A percentile compares a stretch with the other conserved stretches of the same genome.
These are phyloP conservation scores for Ceryle rudis DNA, from an alignment of 2,797 vertebrate species.

Conservation along the genomic window DNA sequence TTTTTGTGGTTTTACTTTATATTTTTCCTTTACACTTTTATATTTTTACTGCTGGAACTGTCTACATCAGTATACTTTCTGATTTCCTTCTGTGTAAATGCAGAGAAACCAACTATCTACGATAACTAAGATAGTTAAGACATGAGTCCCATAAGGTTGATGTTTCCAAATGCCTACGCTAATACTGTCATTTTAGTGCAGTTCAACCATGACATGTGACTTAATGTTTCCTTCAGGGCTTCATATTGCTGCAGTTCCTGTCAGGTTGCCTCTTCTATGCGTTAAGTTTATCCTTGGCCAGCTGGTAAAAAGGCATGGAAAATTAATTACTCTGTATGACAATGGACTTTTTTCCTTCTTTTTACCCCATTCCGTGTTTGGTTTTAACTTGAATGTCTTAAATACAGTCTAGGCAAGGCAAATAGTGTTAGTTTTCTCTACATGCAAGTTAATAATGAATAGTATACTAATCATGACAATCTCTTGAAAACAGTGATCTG, in stretches of 20 bases:
- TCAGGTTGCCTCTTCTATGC: background rate
- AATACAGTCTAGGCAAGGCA: background rate
- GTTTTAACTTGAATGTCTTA: background rate
- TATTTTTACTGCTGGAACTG: background rate
- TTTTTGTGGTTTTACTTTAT: too few species aligned
- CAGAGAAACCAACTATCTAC: background rate
- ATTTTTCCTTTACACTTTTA: background rate
- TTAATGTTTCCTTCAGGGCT: background rate
- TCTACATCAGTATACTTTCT: background rate
- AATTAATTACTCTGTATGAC: background rate
- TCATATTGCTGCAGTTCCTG: background rate
- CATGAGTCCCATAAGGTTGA: rapidly evolving
- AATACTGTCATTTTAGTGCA: background rate
- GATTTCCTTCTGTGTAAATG: background rate
- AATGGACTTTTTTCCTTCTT: background rate
- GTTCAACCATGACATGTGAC: background rate
- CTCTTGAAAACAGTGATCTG: background rate
- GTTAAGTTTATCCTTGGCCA: background rate
- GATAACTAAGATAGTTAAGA: background rate
- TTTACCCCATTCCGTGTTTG: background rate
- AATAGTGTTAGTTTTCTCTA: background rate
- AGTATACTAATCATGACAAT: background rate
- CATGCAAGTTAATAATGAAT: background rate
- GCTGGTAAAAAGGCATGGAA: background rate
- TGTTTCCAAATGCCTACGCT: background rate